Evolutionary conservation across 2,797 vertebrate species (phyloP).

Genomic region (Poeciliopsis paucimaculata): DNA sequence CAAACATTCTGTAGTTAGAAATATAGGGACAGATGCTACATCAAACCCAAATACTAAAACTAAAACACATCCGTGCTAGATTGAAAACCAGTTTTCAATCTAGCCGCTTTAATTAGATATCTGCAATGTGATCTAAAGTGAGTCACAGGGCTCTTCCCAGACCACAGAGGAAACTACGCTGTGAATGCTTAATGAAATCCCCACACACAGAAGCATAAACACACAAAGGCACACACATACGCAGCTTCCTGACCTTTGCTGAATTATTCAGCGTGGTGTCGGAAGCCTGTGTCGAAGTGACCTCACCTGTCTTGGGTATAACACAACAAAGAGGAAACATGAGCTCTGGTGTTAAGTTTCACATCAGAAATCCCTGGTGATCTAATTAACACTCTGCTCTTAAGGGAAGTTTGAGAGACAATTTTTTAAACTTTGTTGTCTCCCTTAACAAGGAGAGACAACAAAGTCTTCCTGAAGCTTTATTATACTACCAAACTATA

Average conservation of each 20-base stretch:
- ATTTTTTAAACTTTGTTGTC: neutral
- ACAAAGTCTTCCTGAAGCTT: too few relatives aligned
- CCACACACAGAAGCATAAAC: constrained; percentile 31
- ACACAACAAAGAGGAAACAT: constrained; percentile 48
- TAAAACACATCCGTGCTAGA: constrained; percentile 6
- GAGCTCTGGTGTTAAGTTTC: constrained; percentile 45
- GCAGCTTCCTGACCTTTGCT: constrained; percentile 41
- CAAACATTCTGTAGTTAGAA: neutral
- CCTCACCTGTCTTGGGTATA: constrained; percentile 45
- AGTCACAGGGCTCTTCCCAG: constrained; percentile 47
- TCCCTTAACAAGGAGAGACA: neutral
- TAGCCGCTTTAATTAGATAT: constrained; percentile 24
- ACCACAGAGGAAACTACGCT: constrained; percentile 50
- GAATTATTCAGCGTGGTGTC: constrained; percentile 68
- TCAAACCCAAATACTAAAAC: constrained; percentile 21
- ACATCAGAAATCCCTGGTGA: constrained; percentile 36
- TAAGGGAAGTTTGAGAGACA: neutral
- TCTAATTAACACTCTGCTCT: constrained; percentile 12
- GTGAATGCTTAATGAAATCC: constrained; percentile 41
- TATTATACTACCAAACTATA: neutral
- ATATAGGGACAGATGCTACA: neutral
- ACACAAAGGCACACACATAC: constrained; percentile 1
- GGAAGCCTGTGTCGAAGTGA: constrained; percentile 56
- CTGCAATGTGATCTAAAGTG: constrained; percentile 48
- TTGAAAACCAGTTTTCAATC: constrained; percentile 13